Conservation (phyloP, 2,113 vertebrate genomes). For the Thinocorus orbignyianus region DNA sequence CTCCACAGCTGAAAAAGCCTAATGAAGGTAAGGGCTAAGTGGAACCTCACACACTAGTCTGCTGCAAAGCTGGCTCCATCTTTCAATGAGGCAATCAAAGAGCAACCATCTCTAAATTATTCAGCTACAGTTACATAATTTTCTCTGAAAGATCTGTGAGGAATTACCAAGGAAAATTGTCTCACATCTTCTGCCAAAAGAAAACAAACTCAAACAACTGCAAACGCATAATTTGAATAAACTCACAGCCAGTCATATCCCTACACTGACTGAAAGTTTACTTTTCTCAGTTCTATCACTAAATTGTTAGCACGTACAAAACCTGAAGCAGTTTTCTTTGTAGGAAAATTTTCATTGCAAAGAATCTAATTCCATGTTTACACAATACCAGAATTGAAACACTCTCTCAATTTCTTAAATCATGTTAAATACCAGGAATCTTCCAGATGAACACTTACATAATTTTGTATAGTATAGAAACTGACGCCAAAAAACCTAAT, state of each 20-base stretch:
- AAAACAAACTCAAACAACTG: background rate
- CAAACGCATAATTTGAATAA: background rate
- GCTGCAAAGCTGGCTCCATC: background rate
- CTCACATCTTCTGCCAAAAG: background rate
- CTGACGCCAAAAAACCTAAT: background rate
- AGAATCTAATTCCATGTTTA: background rate
- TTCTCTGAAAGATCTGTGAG: background rate
- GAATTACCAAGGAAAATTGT: background rate
- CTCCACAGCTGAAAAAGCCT: background rate
- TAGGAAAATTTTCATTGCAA: background rate
- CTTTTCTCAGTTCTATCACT: background rate
- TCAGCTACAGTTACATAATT: background rate
- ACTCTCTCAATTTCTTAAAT: background rate
- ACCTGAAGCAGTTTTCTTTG: background rate
- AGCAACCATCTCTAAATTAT: background rate
- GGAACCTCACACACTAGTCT: background rate
- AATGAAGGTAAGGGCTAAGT: background rate
- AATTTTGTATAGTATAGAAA: background rate
- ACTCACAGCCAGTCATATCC: background rate
- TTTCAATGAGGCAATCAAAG: background rate
- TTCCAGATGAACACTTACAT: background rate
- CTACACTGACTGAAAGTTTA: background rate
- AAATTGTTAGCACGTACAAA: background rate
- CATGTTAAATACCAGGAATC: background rate
- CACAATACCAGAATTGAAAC: background rate